phyloP scores from a whole-genome alignment of 2,113 vertebrate genomes.

The Scopus umbretta region DNA sequence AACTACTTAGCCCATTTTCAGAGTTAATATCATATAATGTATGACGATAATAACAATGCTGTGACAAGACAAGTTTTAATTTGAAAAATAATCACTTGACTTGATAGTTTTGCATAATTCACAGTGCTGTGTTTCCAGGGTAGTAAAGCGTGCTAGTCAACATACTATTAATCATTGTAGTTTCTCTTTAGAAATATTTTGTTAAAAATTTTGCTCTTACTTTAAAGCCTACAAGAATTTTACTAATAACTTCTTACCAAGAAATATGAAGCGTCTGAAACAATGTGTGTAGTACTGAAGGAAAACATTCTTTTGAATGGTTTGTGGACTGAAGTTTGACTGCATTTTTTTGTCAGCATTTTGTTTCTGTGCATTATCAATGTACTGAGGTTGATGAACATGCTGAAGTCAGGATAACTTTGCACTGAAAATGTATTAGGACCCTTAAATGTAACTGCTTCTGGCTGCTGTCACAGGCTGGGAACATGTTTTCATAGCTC shows the following conservation, averaged over 20 bases:
- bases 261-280: not conserved
- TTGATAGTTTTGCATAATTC: not conserved
- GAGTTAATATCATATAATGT: not conserved
- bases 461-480: not conserved
- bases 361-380: not conserved
- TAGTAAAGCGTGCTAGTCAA: not conserved
- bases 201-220: not conserved
- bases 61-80: not conserved
- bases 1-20: conserved; percentile 14
- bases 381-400: not conserved
- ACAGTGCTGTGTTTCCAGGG: not conserved
- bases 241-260: not conserved
- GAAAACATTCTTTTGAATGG: not conserved
- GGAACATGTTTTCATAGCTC: not conserved
- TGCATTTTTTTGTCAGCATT: not conserved
- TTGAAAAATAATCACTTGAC: not conserved
- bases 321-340: not conserved
- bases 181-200: not conserved
- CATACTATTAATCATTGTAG: not conserved
- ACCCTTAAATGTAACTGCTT: not conserved
- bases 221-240: not conserved
- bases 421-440: not conserved
- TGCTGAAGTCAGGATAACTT: not conserved
- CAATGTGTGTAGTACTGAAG: not conserved
- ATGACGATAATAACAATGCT: conserved; percentile 16